Percentiles rank a stretch among this genome's conserved stretches.
phyloP scores from a whole-genome alignment of 1,140 invertebrate species.

The Galleria mellonella region DNA sequence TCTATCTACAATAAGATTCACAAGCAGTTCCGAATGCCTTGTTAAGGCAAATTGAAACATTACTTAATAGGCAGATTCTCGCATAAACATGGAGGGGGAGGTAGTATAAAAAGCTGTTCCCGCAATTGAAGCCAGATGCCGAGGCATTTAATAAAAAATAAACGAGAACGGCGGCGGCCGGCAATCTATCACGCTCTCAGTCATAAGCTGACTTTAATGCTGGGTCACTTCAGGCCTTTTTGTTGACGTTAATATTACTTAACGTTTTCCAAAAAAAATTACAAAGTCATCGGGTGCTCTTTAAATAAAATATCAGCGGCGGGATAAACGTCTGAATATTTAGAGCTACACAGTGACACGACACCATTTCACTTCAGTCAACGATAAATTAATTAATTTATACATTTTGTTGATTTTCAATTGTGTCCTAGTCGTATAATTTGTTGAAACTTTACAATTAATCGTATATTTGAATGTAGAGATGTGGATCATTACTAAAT shows the following conservation, averaged over 20 bases:
- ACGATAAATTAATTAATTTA: constrained; percentile 16
- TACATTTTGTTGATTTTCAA: constrained; percentile 9
- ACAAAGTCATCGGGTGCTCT: constrained; percentile 42
- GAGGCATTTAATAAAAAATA: constrained; percentile 65
- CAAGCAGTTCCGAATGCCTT: background rate
- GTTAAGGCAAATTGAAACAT: constrained; percentile 3
- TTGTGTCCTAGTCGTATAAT: constrained; percentile 3
- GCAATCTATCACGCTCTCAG: constrained; percentile 65
- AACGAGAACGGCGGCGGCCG: constrained; percentile 34
- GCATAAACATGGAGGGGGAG: constrained; percentile 19
- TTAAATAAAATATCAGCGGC: constrained; percentile 48
- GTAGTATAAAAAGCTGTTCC: constrained; percentile 47
- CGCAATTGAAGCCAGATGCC: constrained; percentile 59
- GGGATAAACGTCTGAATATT: constrained; percentile 41
- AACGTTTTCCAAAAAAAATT: constrained; percentile 46
- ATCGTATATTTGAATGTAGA: no score
- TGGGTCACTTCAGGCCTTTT: constrained; percentile 67
- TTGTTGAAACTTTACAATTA: no score
- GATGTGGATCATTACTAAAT: no score
- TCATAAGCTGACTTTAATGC: constrained; percentile 71
- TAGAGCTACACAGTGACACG: constrained; percentile 15
- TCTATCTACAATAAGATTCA: no score
- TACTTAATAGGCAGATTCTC: constrained; percentile 8
- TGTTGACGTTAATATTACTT: constrained; percentile 65
- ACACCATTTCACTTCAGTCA: constrained; percentile 16